Conservation (phyloP, 2,888 invertebrate genomes). For the Microdon myrmicae region DNA sequence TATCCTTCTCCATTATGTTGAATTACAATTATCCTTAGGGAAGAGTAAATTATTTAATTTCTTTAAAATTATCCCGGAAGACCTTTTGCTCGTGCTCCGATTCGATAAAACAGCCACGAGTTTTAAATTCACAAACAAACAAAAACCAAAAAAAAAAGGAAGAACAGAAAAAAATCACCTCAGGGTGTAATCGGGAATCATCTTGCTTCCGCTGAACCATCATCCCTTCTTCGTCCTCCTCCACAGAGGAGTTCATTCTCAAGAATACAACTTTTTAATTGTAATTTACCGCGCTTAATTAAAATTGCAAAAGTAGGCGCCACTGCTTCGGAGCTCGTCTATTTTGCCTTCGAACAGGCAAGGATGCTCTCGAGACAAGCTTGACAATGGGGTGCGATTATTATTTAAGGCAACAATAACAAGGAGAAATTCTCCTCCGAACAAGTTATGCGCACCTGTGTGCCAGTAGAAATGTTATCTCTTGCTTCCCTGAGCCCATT, state of each 20-base stretch:
- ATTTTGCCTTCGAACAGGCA: too few relatives aligned
- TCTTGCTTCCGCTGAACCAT: slow-evolving; percentile 6
- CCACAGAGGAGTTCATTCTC: slow-evolving; percentile 1
- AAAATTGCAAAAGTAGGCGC: slow-evolving; percentile 41
- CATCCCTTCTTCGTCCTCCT: not conserved
- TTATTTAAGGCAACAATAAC: slow-evolving; percentile 36
- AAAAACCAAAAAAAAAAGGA: too few relatives aligned
- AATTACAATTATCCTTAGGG: slow-evolving; percentile 26
- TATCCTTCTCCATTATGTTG: slow-evolving; percentile 9
- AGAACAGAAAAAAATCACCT: too few relatives aligned
- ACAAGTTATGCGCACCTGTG: slow-evolving; percentile 39
- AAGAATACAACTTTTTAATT: slow-evolving; percentile 44
- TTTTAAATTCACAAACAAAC: slow-evolving; percentile 37
- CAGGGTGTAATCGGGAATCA: slow-evolving; percentile 36
- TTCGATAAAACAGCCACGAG: slow-evolving; percentile 34
- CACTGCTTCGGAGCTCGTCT: not conserved
- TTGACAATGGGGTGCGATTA: slow-evolving; percentile 40
- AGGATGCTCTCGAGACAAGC: too few relatives aligned
- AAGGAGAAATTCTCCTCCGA: slow-evolving; percentile 20
- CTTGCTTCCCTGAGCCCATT: too few relatives aligned
- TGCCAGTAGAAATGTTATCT: too few relatives aligned
- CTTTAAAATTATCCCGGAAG: slow-evolving; percentile 28
- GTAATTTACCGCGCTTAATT: slow-evolving; percentile 49
- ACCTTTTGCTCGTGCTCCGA: slow-evolving; percentile 8
- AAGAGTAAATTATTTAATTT: slow-evolving; percentile 38